A percentile compares a stretch with the other conserved stretches of the same genome.
Evolutionary conservation across 2,797 vertebrate species (phyloP).

Genomic region (Rhynchotus rufescens): DNA sequence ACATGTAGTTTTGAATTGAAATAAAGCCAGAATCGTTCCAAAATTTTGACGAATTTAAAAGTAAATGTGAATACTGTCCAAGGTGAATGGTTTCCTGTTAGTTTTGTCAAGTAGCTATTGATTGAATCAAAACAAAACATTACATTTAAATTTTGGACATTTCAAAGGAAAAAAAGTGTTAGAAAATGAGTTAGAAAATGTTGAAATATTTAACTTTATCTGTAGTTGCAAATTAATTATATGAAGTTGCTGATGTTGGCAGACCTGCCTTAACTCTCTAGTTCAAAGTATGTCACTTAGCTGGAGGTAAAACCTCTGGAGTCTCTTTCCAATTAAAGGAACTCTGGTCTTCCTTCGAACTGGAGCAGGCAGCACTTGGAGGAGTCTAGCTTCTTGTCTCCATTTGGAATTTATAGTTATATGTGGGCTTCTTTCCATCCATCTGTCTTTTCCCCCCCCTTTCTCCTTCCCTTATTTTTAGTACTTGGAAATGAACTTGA

Average conservation of each 20-base stretch:
- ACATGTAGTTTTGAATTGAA: neutral
- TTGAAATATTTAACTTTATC: neutral
- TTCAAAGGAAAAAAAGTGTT: neutral
- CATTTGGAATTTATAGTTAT: neutral
- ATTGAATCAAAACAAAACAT: neutral
- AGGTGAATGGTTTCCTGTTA: neutral
- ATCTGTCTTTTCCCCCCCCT: neutral
- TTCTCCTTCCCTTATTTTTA: neutral
- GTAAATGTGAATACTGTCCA: neutral
- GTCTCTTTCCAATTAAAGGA: neutral
- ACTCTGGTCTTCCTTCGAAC: neutral
- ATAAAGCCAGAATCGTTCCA: neutral
- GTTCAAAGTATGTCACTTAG: neutral
- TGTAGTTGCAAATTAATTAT: neutral
- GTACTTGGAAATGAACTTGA: neutral
- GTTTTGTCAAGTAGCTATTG: neutral
- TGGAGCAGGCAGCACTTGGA: neutral
- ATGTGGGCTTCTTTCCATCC: neutral
- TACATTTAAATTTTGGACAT: neutral
- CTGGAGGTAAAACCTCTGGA: neutral
- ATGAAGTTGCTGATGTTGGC: neutral
- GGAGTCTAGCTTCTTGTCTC: neutral
- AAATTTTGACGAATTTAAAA: neutral
- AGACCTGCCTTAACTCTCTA: neutral
- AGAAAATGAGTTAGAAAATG: neutral